Evolutionary conservation across 2,888 invertebrate species (phyloP).

Genomic region (Bibio marci): DNA sequence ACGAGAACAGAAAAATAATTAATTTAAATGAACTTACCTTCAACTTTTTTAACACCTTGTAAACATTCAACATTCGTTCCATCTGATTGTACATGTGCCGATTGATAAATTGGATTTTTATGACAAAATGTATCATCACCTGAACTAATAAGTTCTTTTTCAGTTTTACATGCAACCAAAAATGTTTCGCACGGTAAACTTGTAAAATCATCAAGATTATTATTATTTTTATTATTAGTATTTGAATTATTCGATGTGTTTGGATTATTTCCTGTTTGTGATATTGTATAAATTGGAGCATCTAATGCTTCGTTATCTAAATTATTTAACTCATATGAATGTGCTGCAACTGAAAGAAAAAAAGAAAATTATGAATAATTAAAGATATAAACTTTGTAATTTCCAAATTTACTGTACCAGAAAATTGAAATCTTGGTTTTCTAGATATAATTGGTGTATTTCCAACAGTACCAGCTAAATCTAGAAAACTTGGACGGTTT

Average conservation of each 20-base stretch:
- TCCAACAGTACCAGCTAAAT: conserved; percentile 42
- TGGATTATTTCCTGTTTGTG: conserved; percentile 12
- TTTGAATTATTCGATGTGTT: conserved; percentile 7
- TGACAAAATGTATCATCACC: conserved; percentile 44
- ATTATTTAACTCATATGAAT: conserved; percentile 47
- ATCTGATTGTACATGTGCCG: conserved; percentile 43
- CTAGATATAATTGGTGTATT: conserved; percentile 38
- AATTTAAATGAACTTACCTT: too few species aligned
- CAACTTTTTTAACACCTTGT: too few species aligned
- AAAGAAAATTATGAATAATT: not conserved
- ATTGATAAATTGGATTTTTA: conserved; percentile 57
- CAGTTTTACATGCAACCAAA: conserved; percentile 11
- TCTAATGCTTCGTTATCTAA: conserved; percentile 45
- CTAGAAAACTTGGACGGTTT: conserved; percentile 41
- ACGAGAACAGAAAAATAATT: too few species aligned
- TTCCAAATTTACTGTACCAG: conserved; percentile 29
- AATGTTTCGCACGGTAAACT: conserved; percentile 28
- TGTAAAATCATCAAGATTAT: conserved; percentile 27
- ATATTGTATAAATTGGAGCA: conserved; percentile 29
- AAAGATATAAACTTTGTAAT: conserved; percentile 4
- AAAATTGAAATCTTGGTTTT: conserved; percentile 53
- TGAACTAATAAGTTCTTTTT: conserved; percentile 33
- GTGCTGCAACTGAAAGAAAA: conserved; percentile 35
- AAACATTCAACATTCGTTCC: too few species aligned
- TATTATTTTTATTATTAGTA: conserved; percentile 17